Base-by-base conservation (phyloP, 1,140 invertebrate species). In the Ceratosolen solmsi region DNA sequence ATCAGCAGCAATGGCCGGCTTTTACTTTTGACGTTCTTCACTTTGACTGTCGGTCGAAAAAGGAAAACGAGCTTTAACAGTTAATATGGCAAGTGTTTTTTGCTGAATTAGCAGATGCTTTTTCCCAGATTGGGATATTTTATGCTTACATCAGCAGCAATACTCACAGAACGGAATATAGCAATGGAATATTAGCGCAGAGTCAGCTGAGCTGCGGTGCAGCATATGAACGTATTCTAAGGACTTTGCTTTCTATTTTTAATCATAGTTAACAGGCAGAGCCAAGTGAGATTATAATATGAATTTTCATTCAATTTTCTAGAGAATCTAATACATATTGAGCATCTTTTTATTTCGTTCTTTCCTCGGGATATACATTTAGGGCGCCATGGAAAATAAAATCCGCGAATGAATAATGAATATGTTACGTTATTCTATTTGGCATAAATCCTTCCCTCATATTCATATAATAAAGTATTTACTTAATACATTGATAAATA, bases 31-130 rank as follows among this genome's bases (percentile, higher is more conserved):
- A 8, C 5, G 17, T 36, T 11, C 20, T 58, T 2, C 1, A 49
- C 70, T 63, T 72, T 73, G 68, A 72, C 38, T 27, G 60, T 20
- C 36, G n/a, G 38, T 30, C 1, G n/a, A 46, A 46, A 22, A 75
- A 30, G 25, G 36, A 41, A 38, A 36, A 71, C 11, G 65, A 56
- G 49, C 1, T 27, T 58, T 22, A 27, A 60, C 25, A 27, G 65
- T 82, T 82, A 77, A 78, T 82, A 82, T 76, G 54, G 49, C 51
- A 72, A 82, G 54, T 77, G 80, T 82, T 76, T 82, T 79, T 82
- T 77, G 74, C 74, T 41, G 68, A 65, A 76, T 82, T 82, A 82
- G 60, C 51, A 36, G 68, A 82, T 82, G 80, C 80, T 82, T 72
- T 82, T 51, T 56, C 74, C 51, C 41, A 78, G 74, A 82, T 82